Evolutionary conservation across 1,140 invertebrate species (phyloP).

Genomic region (Drosophila melanica): DNA sequence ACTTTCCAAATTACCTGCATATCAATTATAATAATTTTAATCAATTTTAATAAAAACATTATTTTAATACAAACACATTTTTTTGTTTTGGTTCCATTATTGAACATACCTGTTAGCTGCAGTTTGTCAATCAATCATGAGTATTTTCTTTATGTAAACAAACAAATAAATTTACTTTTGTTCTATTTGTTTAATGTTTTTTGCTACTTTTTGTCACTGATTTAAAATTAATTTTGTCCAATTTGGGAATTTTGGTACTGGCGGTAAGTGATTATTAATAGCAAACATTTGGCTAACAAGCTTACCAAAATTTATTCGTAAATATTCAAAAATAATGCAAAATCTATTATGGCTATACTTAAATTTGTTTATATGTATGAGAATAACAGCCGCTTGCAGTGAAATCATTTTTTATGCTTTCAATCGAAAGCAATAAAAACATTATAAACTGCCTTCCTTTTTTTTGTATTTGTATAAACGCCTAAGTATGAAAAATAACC

Average conservation of each 20-base stretch:
- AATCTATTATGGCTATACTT: slow-evolving; percentile 18
- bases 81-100: slow-evolving; percentile 16
- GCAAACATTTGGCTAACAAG: slow-evolving; percentile 15
- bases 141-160: slow-evolving; percentile 19
- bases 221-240: slow-evolving; percentile 17
- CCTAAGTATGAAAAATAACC: slow-evolving; percentile 51
- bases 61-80: neutral
- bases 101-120: slow-evolving; percentile 79
- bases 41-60: slow-evolving; percentile 1
- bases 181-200: slow-evolving; percentile 7
- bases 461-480: slow-evolving; percentile 46
- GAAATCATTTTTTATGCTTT: slow-evolving; percentile 16
- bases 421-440: slow-evolving; percentile 50
- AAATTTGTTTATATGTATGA: slow-evolving; percentile 6
- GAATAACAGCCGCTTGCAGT: slow-evolving; percentile 10
- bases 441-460: slow-evolving; percentile 14
- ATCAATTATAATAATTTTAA: slow-evolving; percentile 14
- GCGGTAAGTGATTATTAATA: neutral
- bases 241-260: slow-evolving; percentile 7
- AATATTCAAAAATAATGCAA: slow-evolving; percentile 41
- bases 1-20: slow-evolving; percentile 92
- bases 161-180: slow-evolving; percentile 5
- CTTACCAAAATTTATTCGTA: slow-evolving; percentile 6
- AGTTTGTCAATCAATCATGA: slow-evolving; percentile 78
- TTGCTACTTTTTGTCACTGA: slow-evolving; percentile 3